Conservation (phyloP, 2,113 vertebrate genomes). For the Trinectes maculatus region DNA sequence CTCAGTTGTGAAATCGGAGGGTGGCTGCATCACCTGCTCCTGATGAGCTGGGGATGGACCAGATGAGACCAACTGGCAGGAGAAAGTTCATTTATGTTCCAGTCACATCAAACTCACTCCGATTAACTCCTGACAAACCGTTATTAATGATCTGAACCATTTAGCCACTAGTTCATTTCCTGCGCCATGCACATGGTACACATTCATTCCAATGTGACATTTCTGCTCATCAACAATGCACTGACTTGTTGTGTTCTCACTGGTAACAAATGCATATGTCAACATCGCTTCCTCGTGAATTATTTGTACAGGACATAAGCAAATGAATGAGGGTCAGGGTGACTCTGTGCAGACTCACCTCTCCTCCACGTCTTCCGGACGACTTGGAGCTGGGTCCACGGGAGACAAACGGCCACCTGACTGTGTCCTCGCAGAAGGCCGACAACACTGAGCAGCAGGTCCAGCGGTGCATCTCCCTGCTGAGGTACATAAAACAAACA, state of each 20-base stretch:
- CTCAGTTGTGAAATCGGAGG: conserved; percentile 35
- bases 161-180: conserved; percentile 51
- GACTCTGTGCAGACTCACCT: conserved; percentile 8
- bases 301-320: conserved; percentile 14
- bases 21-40: conserved; percentile 35
- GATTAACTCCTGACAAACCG: conserved; percentile 63
- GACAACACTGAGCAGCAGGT: conserved; percentile 19
- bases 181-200: neutral
- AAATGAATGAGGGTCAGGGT: conserved; percentile 1
- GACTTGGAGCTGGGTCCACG: conserved; percentile 18
- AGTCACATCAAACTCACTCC: conserved; percentile 63
- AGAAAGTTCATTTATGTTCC: conserved; percentile 63
- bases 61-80: conserved; percentile 55
- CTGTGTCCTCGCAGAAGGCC: conserved; percentile 27
- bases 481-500: conserved; percentile 20
- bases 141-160: conserved; percentile 35
- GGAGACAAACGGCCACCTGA: conserved; percentile 27
- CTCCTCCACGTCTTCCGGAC: neutral
- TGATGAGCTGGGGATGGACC: conserved; percentile 67
- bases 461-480: conserved; percentile 44
- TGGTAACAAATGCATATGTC: conserved; percentile 13
- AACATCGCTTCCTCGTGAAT: conserved; percentile 4
- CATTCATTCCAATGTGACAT: conserved; percentile 28
- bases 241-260: conserved; percentile 7
- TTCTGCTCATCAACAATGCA: conserved; percentile 25